phyloP scores from a whole-genome alignment of 2,113 vertebrate genomes.

The Rhabdornis inornatus region DNA sequence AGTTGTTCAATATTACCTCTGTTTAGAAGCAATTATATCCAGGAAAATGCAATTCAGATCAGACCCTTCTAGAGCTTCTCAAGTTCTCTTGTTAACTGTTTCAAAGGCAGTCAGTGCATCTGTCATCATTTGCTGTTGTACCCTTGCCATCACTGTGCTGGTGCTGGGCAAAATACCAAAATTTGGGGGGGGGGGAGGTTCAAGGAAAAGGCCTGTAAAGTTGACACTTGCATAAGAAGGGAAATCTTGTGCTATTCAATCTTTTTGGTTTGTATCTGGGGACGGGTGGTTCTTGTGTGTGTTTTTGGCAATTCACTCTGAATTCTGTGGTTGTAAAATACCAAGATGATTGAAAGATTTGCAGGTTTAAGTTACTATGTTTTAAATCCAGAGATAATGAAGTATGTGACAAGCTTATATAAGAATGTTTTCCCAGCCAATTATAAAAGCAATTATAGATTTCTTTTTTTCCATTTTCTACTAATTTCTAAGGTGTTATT shows the following conservation, averaged over 20 bases:
- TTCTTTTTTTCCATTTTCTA: neutral
- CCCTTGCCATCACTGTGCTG: accelerated
- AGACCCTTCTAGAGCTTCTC: neutral
- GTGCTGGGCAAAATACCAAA: neutral
- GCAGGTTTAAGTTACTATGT: neutral
- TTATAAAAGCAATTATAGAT: neutral
- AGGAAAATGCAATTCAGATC: neutral
- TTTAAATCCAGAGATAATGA: neutral
- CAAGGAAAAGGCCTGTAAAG: neutral
- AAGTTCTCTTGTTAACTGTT: neutral
- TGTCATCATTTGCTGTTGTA: neutral
- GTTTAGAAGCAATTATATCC: neutral
- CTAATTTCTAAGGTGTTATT: neutral
- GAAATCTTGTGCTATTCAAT: neutral
- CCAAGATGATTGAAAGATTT: neutral
- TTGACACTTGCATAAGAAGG: neutral
- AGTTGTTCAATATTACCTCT: conserved; percentile 6
- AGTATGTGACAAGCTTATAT: neutral
- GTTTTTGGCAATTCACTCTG: neutral
- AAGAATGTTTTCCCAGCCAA: neutral
- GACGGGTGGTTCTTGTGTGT: neutral
- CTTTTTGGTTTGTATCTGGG: neutral
- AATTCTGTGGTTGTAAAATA: neutral
- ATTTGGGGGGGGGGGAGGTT: accelerated
- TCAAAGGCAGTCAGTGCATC: neutral